Conservation (phyloP, 1,140 invertebrate species). For the Lordiphosa stackelbergi region DNA sequence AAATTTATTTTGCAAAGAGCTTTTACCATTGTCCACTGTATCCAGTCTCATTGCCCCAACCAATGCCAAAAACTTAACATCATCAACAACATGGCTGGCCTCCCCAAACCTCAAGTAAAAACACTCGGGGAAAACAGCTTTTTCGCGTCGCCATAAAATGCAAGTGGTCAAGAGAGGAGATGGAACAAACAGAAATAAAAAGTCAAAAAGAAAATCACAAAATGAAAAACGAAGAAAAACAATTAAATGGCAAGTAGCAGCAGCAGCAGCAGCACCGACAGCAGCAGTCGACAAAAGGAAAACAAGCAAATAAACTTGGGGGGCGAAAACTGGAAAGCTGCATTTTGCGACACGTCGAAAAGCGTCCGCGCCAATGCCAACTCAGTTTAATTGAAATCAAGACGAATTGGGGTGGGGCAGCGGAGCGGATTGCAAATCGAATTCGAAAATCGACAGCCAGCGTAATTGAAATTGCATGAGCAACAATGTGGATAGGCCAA, state of each 20-base stretch:
- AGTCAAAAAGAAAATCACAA: slow-evolving; percentile 49
- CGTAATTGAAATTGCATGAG: slow-evolving; percentile 75
- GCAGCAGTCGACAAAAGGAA: slow-evolving; percentile 44
- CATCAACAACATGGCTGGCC: slow-evolving; percentile 67
- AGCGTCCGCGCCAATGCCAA: slow-evolving; percentile 62
- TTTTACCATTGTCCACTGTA: not conserved
- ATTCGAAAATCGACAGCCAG: slow-evolving; percentile 74
- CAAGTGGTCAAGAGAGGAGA: slow-evolving; percentile 58
- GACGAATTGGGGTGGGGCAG: slow-evolving; percentile 19
- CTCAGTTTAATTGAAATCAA: slow-evolving; percentile 75
- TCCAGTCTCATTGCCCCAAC: slow-evolving; percentile 24
- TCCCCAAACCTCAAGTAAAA: slow-evolving; percentile 6
- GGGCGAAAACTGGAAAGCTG: slow-evolving; percentile 40
- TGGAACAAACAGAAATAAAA: slow-evolving; percentile 13
- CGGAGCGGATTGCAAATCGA: slow-evolving; percentile 56
- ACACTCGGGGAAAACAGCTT: slow-evolving; percentile 62
- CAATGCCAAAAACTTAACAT: slow-evolving; percentile 50
- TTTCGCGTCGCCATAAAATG: slow-evolving; percentile 73
- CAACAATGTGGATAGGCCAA: slow-evolving; percentile 54
- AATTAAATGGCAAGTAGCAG: slow-evolving; percentile 63
- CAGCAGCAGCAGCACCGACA: slow-evolving; percentile 34
- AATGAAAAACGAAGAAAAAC: slow-evolving; percentile 72
- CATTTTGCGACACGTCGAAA: slow-evolving; percentile 70
- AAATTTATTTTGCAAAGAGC: too few relatives aligned
- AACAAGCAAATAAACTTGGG: slow-evolving; percentile 70